These are phyloP conservation scores for Drosophila bunnanda DNA, from an alignment of 2,888 invertebrate genomes.

Conservation along the genomic window DNA sequence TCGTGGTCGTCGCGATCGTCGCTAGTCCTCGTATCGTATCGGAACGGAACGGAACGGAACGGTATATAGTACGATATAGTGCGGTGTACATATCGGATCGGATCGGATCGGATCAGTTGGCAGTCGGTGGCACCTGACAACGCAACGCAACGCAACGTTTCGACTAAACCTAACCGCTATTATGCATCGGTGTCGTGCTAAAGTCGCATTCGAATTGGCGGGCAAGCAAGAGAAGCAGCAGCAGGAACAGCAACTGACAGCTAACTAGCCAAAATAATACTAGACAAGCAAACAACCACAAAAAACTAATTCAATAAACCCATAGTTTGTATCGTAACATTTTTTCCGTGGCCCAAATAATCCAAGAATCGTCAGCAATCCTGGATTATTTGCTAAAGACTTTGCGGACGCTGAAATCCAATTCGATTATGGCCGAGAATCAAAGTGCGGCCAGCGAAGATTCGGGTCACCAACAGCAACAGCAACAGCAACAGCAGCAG, in stretches of 20 bases:
- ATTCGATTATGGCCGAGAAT: slow-evolving; percentile 84
- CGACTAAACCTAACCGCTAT: slow-evolving; percentile 45
- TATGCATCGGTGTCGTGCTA: slow-evolving; percentile 72
- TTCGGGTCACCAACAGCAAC: slow-evolving; percentile 83
- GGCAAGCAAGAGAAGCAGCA: slow-evolving; percentile 51
- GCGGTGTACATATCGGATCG: slow-evolving; percentile 18
- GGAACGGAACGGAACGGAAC: slow-evolving; percentile 23
- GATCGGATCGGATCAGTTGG: slow-evolving; percentile 37
- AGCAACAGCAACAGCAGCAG: slow-evolving; percentile 72
- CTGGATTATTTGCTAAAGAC: slow-evolving; percentile 84
- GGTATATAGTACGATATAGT: slow-evolving; percentile 7
- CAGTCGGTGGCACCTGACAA: slow-evolving; percentile 40
- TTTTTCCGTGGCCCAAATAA: slow-evolving; percentile 59
- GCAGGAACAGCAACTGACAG: slow-evolving; percentile 31
- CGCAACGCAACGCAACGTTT: slow-evolving; percentile 25
- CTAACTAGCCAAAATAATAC: slow-evolving; percentile 27
- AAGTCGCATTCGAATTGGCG: slow-evolving; percentile 67
- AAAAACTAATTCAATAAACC: slow-evolving; percentile 2
- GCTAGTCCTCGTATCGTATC: slow-evolving; percentile 32
- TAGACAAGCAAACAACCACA: slow-evolving; percentile 3
- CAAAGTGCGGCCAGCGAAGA: slow-evolving; percentile 84
- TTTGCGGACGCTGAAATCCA: slow-evolving; percentile 83
- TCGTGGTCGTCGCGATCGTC: slow-evolving; percentile 34
- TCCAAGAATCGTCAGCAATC: slow-evolving; percentile 74
- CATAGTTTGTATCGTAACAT: slow-evolving; percentile 8